phyloP scores from a whole-genome alignment of 2,888 invertebrate species.

The Hemaris fuciformis region DNA sequence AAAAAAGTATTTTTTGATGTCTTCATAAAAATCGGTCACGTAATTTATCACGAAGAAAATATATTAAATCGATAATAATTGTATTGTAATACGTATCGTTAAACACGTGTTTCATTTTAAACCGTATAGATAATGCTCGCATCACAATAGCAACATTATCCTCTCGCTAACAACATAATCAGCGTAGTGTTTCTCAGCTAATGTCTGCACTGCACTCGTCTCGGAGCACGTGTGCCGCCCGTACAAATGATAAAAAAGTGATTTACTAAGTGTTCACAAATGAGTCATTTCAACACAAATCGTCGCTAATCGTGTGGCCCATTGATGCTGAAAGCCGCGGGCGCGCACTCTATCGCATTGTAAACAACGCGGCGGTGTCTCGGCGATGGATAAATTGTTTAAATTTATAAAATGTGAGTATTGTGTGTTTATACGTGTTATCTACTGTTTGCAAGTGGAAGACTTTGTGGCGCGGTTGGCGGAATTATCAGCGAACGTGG shows the following conservation, averaged over 20 bases:
- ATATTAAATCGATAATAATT: too few relatives aligned
- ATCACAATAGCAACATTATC: constrained; percentile 5
- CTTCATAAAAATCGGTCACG: too few relatives aligned
- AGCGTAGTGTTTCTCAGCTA: constrained; percentile 1
- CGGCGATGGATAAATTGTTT: background rate
- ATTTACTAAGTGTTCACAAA: background rate
- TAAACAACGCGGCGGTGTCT: background rate
- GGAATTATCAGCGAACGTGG: too few relatives aligned
- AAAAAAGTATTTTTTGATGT: too few relatives aligned
- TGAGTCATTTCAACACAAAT: background rate
- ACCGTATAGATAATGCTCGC: background rate
- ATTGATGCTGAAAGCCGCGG: constrained; percentile 1
- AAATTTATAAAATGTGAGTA: background rate
- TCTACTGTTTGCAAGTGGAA: background rate
- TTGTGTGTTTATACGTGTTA: background rate
- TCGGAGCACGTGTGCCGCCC: background rate
- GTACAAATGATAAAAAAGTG: constrained; percentile 12
- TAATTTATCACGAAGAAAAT: too few relatives aligned
- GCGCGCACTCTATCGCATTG: background rate
- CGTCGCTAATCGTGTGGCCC: constrained; percentile 2
- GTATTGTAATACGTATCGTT: background rate
- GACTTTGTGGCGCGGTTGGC: background rate
- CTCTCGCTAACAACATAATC: background rate
- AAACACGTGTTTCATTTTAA: background rate
- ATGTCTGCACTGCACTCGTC: constrained; percentile 1